Evolutionary conservation across 2,113 vertebrate species (phyloP).

Genomic region (Corvus hawaiiensis): DNA sequence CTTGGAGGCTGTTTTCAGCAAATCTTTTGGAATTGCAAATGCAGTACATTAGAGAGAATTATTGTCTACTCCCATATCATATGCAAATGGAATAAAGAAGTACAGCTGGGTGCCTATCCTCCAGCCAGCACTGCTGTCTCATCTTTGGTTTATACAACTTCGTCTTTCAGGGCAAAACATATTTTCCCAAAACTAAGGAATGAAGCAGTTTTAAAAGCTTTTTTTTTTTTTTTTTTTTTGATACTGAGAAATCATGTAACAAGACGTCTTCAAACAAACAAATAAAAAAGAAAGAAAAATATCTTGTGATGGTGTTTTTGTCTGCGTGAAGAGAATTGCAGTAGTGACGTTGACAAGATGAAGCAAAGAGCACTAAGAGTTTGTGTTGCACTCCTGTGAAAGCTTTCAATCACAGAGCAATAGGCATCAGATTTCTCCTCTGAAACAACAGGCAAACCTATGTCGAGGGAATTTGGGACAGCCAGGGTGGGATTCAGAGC

Average conservation of each 20-base stretch:
- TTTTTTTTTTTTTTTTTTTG: background rate
- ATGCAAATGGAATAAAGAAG: conserved; percentile 14
- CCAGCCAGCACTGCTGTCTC: background rate
- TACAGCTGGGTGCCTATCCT: background rate
- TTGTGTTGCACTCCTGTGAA: background rate
- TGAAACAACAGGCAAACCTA: background rate
- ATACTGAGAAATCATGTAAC: background rate
- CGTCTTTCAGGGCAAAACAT: background rate
- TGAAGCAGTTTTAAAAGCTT: background rate
- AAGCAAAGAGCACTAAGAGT: background rate
- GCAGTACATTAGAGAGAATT: background rate
- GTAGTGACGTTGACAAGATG: background rate
- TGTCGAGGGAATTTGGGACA: background rate
- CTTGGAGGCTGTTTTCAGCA: background rate
- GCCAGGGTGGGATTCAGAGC: background rate
- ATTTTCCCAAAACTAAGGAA: background rate
- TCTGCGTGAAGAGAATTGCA: background rate
- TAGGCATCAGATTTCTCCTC: background rate
- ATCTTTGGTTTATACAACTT: background rate
- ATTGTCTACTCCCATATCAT: background rate
- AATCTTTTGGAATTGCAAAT: conserved; percentile 18
- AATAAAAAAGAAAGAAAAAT: background rate
- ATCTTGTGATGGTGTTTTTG: background rate
- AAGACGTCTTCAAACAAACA: background rate
- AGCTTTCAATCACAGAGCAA: background rate